Conservation (phyloP, 2,797 vertebrate species). For the Alca torda region DNA sequence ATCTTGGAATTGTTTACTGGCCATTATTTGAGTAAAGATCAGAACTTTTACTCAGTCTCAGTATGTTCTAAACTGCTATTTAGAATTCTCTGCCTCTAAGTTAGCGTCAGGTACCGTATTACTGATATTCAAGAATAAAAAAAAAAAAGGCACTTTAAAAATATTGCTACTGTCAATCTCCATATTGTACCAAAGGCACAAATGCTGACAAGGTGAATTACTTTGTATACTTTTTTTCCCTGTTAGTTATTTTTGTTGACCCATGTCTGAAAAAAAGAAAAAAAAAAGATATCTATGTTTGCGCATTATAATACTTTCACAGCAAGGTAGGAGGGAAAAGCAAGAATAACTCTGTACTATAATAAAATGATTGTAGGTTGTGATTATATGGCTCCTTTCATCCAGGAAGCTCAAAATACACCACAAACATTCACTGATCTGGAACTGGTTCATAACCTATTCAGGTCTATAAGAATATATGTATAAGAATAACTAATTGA, state of each 20-base stretch:
- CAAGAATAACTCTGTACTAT: background rate
- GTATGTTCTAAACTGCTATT: background rate
- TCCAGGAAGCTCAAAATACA: background rate
- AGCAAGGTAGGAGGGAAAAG: background rate
- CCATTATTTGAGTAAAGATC: background rate
- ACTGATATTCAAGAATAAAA: background rate
- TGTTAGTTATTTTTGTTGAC: background rate
- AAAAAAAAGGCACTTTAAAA: background rate
- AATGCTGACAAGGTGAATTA: background rate
- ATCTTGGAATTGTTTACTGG: background rate
- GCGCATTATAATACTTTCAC: background rate
- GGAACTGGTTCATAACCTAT: background rate
- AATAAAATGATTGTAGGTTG: background rate
- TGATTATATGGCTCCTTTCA: background rate
- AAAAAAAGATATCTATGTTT: background rate
- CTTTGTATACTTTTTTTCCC: background rate
- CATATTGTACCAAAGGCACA: background rate
- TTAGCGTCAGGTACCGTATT: background rate
- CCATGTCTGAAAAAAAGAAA: background rate
- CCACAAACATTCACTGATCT: background rate
- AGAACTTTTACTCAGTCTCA: background rate
- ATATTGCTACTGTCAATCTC: background rate
- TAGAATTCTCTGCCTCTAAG: background rate
- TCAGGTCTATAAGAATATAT: background rate
- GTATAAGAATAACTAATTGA: background rate